phyloP scores from a whole-genome alignment of 2,797 vertebrate genomes.

The Lithobates sylvaticus region DNA sequence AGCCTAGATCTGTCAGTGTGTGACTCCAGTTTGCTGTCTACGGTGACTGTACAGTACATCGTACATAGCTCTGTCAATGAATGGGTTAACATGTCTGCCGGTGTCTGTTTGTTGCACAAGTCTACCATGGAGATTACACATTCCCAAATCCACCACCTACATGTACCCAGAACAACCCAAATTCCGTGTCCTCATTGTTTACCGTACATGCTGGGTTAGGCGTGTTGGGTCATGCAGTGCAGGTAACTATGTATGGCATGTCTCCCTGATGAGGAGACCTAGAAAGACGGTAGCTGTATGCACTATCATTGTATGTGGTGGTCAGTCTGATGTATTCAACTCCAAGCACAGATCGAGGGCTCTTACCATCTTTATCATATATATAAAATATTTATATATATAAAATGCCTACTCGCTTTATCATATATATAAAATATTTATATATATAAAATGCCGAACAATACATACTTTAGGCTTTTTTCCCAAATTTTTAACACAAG shows the following conservation, averaged over 20 bases:
- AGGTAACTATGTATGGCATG: slow-evolving; percentile 53
- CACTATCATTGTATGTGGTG: neutral
- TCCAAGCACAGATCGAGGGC: neutral
- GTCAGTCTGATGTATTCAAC: neutral
- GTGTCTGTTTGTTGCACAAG: slow-evolving; percentile 23
- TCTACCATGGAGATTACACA: neutral
- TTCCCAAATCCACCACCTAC: slow-evolving; percentile 29
- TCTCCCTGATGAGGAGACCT: neutral
- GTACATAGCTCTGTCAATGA: neutral
- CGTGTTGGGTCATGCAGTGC: slow-evolving; percentile 47
- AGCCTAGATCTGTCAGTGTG: neutral
- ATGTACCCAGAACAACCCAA: slow-evolving; percentile 8
- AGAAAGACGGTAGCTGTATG: neutral
- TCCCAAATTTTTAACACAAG: no score
- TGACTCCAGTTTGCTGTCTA: no score
- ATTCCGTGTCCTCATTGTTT: slow-evolving; percentile 46
- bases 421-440: no score
- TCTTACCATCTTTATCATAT: no score
- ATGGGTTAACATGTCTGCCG: neutral
- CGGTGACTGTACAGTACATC: neutral
- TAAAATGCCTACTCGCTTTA: no score
- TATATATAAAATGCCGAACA: no score
- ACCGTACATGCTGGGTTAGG: slow-evolving; percentile 12
- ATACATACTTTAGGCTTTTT: no score
- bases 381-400: no score